Percentiles rank a stretch among this genome's conserved stretches.
Evolutionary conservation across 2,888 invertebrate species (phyloP).

Genomic region (Herminia tarsipennalis): DNA sequence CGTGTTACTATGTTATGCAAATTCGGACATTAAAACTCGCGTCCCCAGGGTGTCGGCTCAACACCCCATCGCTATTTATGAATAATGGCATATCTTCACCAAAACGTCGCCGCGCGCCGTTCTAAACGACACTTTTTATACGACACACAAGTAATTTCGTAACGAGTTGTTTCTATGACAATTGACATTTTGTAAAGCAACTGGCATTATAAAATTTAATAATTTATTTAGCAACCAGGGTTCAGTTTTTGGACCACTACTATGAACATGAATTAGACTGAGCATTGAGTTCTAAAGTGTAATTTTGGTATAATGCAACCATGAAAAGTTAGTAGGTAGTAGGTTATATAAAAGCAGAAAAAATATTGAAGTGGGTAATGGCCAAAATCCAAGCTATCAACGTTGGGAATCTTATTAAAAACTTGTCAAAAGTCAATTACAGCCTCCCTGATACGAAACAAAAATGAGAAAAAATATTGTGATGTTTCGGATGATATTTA

Average conservation of each 20-base stretch:
- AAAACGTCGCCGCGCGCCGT: conserved; percentile 28
- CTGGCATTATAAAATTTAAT: too few species aligned
- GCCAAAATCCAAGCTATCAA: conserved; percentile 27
- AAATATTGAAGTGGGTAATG: conserved; percentile 11
- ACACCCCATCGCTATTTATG: conserved; percentile 67
- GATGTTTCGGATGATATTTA: not conserved
- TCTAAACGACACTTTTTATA: conserved; percentile 50
- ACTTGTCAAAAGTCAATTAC: conserved; percentile 61
- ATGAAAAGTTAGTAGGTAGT: not conserved
- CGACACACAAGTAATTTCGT: conserved; percentile 37
- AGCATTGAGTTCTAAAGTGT: too few species aligned
- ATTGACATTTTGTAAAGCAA: not conserved
- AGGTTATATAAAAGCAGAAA: not conserved
- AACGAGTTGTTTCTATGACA: conserved; percentile 29
- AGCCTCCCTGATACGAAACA: conserved; percentile 38
- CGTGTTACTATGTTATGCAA: conserved; percentile 67
- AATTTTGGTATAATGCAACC: not conserved
- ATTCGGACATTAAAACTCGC: conserved; percentile 72
- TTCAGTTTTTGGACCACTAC: too few species aligned
- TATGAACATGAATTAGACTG: too few species aligned
- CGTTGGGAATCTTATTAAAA: conserved; percentile 55
- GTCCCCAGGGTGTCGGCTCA: conserved; percentile 64
- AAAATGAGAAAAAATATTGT: conserved; percentile 18
- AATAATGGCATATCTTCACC: conserved; percentile 73
- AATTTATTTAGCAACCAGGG: not conserved